Base-by-base conservation (phyloP, 2,113 vertebrate genomes). In the Hipposideros armiger region DNA sequence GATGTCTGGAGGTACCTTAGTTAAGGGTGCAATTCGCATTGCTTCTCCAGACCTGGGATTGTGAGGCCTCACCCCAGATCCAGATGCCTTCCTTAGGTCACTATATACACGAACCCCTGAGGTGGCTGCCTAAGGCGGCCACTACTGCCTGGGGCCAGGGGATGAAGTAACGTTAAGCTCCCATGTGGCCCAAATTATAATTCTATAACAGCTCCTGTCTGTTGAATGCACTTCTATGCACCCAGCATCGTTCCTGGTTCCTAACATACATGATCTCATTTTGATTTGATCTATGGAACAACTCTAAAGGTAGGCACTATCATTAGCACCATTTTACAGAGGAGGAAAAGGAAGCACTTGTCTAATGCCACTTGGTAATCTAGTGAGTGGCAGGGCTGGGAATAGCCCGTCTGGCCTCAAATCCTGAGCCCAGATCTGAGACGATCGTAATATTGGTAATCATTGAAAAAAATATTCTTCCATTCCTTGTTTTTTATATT, bases 401-500 rank as follows among this genome's bases (percentile, higher is more conserved):
- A 66, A 56, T 89, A 47, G 19, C 40, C 45, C 78, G 3, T 60
- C 36, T 80, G 24, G 22, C 40, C 64, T 94, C 70, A 66, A 50
- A 69, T 52, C 10, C 42, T 1, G 2, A 74, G 1, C 4, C 32
- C 28, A 45, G 20, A 95, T 36, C 16, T 45, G 17, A 90, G 40
- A 42, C 24, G 89, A 32, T 36, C 78, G 11, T 92, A 69, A 85
- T 20, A 85, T 77, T 94, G 86, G 30, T 5, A 83, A 30, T 50
- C 47, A 93, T 28, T 89, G 26, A 83, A 66, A 82, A 85, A 92
- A 52, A 82, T 81, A 45, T 3, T 28, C 20, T 86, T 91, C 42
- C 66, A 52, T 52, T 58, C 7, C 11, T 91, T 19, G 20, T 84
- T 85, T 92, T 91, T 94, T 60, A 66, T 93, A 86, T 93, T 95